Base-by-base conservation (phyloP, 2,888 invertebrate genomes). In the Xylophagus ater region DNA sequence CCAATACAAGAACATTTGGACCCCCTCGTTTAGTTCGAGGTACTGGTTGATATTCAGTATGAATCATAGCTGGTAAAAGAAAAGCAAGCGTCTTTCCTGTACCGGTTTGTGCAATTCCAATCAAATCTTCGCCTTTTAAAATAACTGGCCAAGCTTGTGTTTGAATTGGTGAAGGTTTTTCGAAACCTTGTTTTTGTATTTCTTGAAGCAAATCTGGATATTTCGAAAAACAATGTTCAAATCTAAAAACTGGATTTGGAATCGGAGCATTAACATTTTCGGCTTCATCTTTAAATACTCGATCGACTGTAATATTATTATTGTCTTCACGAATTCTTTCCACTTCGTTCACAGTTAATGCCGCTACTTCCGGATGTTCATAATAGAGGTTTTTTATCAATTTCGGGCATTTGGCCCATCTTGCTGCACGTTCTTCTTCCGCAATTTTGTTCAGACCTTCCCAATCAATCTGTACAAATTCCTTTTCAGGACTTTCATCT, bases 141-240 rank as follows among this genome's bases (percentile, higher is more conserved):
- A 96, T 69, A 43, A 96, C 73, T 2, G 97, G 96, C 96, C 96
- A 97, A 0, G 89, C 84, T 66, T 94, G 93, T 43, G 80, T 70
- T 63, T 96, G 89, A 52, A 96, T 92, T 0, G 94, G 94, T 1
- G 89, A 84, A 0, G 94, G 96, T 44, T 73, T 74, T 15, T 62
- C 61, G 58, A 94, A 96, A 1, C 76, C 78, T 47, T 83, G 85
- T 49, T 84, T 84, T 34, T 69, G 59, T 32, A 96, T 83, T 67
- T 89, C 85, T 1, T 65, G 67, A 46, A 94, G 56, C 37, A 96
- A 79, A 53, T 86, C n/a, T n/a, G n/a, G n/a, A n/a, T n/a, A n/a
- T n/a, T n/a, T n/a, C n/a, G n/a, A n/a, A n/a, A n/a, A n/a, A n/a
- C n/a, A n/a, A n/a, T n/a, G n/a, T n/a, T n/a, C n/a, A n/a, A n/a